Evolutionary conservation across 2,888 invertebrate species (phyloP).

Genomic region (Uropetala carovei): DNA sequence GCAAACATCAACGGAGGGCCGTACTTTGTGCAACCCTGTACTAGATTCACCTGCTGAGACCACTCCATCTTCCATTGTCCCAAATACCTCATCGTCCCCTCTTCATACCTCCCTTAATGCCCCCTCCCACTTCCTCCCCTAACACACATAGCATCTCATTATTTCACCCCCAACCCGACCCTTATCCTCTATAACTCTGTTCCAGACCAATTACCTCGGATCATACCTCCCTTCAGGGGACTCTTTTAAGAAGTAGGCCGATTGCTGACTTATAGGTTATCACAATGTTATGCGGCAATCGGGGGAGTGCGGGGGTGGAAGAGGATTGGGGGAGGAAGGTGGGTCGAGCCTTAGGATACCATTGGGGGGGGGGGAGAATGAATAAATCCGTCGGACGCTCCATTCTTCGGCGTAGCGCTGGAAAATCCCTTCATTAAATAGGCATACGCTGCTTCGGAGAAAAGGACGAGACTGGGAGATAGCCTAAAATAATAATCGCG

Average conservation of each 20-base stretch:
- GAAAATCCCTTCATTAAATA: no score
- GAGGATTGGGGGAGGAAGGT: background rate
- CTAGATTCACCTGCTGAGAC: no score
- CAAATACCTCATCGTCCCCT: no score
- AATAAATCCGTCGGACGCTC: no score
- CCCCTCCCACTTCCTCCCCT: background rate
- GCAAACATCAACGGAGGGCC: no score
- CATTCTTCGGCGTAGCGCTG: no score
- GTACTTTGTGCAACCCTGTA: no score
- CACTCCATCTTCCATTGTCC: no score
- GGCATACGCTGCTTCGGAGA: no score
- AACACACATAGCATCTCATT: background rate
- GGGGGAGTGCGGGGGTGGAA: background rate
- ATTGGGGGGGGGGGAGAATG: no score
- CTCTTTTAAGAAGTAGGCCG: conserved; percentile 32
- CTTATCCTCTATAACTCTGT: conserved; percentile 22
- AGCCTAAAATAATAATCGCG: no score
- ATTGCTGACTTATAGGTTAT: conserved; percentile 35
- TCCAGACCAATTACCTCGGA: conserved; percentile 27
- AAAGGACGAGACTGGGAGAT: no score
- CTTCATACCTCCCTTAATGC: background rate
- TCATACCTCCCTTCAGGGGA: conserved; percentile 9
- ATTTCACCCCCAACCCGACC: background rate
- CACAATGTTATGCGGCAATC: conserved; percentile 24
- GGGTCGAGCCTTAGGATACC: background rate